Evolutionary conservation across 2,888 invertebrate genomes (phyloP), one percentile per base, ranked within the genome.

Genomic region (Auanema sp.): DNA sequence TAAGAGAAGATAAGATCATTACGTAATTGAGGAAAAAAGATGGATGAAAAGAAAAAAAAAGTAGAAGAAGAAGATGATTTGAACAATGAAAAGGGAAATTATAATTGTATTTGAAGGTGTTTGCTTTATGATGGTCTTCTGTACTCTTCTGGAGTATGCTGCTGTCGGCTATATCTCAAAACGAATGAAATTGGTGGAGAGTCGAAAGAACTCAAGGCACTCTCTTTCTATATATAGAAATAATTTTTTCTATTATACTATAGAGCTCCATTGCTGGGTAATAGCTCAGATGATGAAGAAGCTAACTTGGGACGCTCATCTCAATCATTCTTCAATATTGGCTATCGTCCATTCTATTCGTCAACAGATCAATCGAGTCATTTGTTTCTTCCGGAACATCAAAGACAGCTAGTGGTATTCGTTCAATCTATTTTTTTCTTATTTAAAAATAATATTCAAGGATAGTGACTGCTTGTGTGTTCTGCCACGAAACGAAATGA

Each of bases 51-150:
- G 21, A 3, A 21, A 47, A 47, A 47, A 47, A 47, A 21, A 47
- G n/a, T n/a, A n/a, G 43, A n/a, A n/a, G n/a, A 43, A 43, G 43
- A 47, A 16, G 21, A 47, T 5, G 6, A 21, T 18, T 6, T 47
- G 47, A 47, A 47, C 16, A 21, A 47, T 18, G 21, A 47, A 47
- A 16, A 18, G 47, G 16, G 47, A 18, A 16, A 47, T 47, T 47
- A 47, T 14, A 56, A 41, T 21, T 47, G 25, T 18, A 49, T 25
- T 72, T 74, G 18, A 69, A 77, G 76, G 76, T 5, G 73, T 75
- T 84, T 94, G 93, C 88, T 95, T 95, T 91, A 92, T 95, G 85
- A 95, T 95, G 94, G 95, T 95, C 85, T 95, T 95, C 89, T 94
- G 94, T 83, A 93, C 94, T 86, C 88, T 95, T 84, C 87, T 95